These are phyloP conservation scores for Drosophila subsilvestris DNA, from an alignment of 2,888 invertebrate species.

Conservation along the genomic window DNA sequence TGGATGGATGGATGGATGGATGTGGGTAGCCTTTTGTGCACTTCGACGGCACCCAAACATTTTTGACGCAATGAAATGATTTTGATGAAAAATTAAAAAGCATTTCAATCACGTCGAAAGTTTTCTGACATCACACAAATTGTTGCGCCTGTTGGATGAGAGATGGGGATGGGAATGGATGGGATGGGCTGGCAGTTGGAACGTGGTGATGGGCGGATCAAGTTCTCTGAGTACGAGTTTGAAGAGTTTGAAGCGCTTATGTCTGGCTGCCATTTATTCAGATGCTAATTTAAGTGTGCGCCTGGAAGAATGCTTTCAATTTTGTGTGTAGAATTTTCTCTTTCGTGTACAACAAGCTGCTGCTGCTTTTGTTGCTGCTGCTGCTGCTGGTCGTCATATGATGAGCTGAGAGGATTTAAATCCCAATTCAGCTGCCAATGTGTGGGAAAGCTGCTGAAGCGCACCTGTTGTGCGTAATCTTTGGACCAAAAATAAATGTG, in stretches of 20 bases:
- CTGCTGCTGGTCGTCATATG: not conserved
- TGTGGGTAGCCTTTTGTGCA: not conserved
- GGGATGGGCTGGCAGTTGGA: conserved; percentile 5
- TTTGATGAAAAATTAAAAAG: conserved; percentile 61
- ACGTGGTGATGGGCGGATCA: not conserved
- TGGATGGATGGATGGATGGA: not conserved
- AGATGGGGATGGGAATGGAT: not conserved
- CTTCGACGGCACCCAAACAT: conserved; percentile 18
- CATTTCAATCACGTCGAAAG: conserved; percentile 73
- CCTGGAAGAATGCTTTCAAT: conserved; percentile 15
- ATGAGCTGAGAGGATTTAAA: not conserved
- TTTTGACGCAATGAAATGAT: conserved; percentile 55
- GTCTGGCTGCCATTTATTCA: conserved; percentile 46
- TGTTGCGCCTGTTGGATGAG: conserved; percentile 40
- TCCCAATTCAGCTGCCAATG: not conserved
- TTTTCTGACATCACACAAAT: conserved; percentile 60
- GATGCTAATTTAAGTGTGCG: conserved; percentile 56
- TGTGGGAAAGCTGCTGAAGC: not conserved
- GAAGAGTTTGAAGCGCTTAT: conserved; percentile 18
- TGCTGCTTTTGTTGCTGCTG: not conserved
- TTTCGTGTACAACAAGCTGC: not conserved
- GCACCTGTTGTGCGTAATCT: not conserved
- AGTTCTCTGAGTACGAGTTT: not conserved
- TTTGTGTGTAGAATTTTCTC: not conserved
- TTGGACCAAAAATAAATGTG: not conserved